Conservation (phyloP, 2,888 invertebrate genomes). For the Cephus sareptanus region DNA sequence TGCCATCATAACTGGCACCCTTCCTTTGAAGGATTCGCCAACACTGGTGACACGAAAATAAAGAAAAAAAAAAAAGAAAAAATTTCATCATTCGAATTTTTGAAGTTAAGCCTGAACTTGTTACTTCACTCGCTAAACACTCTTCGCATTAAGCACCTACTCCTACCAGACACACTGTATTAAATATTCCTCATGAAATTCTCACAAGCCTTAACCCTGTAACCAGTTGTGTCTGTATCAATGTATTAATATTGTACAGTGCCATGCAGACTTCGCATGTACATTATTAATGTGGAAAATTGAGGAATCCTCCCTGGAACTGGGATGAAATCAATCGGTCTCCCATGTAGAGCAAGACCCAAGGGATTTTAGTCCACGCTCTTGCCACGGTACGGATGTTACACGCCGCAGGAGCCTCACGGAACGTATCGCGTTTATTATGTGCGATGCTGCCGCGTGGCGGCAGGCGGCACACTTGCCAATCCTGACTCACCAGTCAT, state of each 20-base stretch:
- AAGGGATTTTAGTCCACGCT: neutral
- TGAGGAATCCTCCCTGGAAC: neutral
- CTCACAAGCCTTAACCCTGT: neutral
- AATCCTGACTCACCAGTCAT: conserved; percentile 24
- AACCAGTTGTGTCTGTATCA: neutral
- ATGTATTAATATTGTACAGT: neutral
- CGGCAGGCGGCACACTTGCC: conserved; percentile 40
- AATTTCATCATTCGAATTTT: neutral
- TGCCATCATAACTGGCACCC: neutral
- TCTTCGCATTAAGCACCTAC: neutral
- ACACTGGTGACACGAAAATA: neutral
- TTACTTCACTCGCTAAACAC: neutral
- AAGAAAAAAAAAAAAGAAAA: neutral
- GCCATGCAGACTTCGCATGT: neutral
- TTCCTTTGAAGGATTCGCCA: neutral
- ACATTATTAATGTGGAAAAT: neutral
- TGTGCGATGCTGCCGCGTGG: conserved; percentile 37
- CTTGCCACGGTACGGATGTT: neutral
- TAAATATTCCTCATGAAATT: neutral
- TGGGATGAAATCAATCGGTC: neutral
- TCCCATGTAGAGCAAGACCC: neutral
- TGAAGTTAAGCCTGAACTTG: neutral
- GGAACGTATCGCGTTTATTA: neutral
- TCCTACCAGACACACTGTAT: neutral
- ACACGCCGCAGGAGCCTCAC: neutral